These are phyloP conservation scores for Gnatocerus cornutus DNA, from an alignment of 2,888 invertebrate species.

Conservation along the genomic window DNA sequence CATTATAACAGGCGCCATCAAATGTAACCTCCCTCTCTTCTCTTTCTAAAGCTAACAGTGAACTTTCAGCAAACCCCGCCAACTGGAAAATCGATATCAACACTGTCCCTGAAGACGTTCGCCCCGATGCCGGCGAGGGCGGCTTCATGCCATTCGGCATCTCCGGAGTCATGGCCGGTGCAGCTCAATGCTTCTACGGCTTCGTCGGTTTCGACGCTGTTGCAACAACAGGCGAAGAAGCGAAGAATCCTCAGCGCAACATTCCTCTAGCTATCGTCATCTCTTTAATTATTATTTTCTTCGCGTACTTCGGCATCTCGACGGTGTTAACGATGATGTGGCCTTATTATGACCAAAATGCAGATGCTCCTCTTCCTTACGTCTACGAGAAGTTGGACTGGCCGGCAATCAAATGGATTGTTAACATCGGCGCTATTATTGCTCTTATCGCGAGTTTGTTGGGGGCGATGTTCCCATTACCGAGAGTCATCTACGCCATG, in stretches of 20 bases:
- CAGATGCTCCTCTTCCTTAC: slow-evolving; percentile 89
- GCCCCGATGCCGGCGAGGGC: slow-evolving; percentile 79
- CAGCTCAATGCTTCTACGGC: slow-evolving; percentile 92
- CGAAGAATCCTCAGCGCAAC: slow-evolving; percentile 91
- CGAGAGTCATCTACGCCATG: slow-evolving; percentile 93
- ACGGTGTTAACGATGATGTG: slow-evolving; percentile 95
- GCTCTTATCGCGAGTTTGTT: slow-evolving; percentile 91
- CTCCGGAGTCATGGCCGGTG: slow-evolving; percentile 89
- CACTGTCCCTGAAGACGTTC: slow-evolving; percentile 73
- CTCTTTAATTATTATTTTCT: slow-evolving; percentile 87
- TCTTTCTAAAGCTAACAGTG: background rate
- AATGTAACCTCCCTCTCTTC: slow-evolving; percentile 72
- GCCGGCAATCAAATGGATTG: slow-evolving; percentile 88
- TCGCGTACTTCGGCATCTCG: slow-evolving; percentile 93
- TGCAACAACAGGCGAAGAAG: slow-evolving; percentile 94
- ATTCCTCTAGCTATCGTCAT: slow-evolving; percentile 93
- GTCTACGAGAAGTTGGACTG: slow-evolving; percentile 87
- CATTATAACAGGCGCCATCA: slow-evolving; percentile 86
- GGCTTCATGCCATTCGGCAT: slow-evolving; percentile 96
- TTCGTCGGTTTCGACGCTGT: slow-evolving; percentile 98
- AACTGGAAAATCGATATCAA: slow-evolving; percentile 85
- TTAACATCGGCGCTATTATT: slow-evolving; percentile 92
- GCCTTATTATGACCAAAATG: slow-evolving; percentile 91
- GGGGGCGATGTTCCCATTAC: slow-evolving; percentile 92
- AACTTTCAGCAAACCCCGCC: slow-evolving; percentile 77